These are phyloP conservation scores for Anabacerthia variegaticeps DNA, from an alignment of 2,797 vertebrate genomes.

Conservation along the genomic window DNA sequence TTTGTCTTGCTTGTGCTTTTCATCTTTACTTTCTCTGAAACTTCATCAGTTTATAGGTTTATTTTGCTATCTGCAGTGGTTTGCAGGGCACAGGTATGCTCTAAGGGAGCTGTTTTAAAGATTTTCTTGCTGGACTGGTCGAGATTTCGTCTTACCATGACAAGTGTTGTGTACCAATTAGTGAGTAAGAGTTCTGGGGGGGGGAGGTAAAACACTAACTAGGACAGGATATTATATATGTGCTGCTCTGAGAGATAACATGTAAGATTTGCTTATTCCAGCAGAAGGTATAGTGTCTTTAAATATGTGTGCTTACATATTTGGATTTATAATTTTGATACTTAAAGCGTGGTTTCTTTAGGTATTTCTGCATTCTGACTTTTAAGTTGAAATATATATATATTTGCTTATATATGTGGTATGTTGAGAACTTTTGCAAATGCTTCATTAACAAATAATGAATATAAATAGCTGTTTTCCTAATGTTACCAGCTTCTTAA, in stretches of 20 bases:
- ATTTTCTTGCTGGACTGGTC: background rate
- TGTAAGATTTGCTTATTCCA: background rate
- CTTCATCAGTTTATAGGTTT: background rate
- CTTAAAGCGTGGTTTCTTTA: background rate
- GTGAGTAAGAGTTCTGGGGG: background rate
- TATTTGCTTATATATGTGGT: background rate
- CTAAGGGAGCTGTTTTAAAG: background rate
- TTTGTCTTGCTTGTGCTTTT: background rate
- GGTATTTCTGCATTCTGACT: constrained; percentile 19
- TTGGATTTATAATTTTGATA: background rate
- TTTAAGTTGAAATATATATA: constrained; percentile 19
- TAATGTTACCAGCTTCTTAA: background rate
- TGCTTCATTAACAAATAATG: constrained; percentile 17
- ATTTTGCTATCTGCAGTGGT: background rate
- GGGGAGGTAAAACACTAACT: background rate
- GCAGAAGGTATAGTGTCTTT: background rate
- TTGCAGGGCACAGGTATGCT: background rate
- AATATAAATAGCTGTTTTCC: background rate
- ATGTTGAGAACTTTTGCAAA: background rate
- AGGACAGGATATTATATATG: background rate
- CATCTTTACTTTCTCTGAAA: background rate
- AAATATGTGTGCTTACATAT: background rate
- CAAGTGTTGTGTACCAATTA: background rate
- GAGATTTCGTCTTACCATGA: background rate
- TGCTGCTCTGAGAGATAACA: background rate